Evolutionary conservation across 2,888 invertebrate species (phyloP), one percentile per base, ranked within the genome.

Genomic region (Drosophila bunnanda): DNA sequence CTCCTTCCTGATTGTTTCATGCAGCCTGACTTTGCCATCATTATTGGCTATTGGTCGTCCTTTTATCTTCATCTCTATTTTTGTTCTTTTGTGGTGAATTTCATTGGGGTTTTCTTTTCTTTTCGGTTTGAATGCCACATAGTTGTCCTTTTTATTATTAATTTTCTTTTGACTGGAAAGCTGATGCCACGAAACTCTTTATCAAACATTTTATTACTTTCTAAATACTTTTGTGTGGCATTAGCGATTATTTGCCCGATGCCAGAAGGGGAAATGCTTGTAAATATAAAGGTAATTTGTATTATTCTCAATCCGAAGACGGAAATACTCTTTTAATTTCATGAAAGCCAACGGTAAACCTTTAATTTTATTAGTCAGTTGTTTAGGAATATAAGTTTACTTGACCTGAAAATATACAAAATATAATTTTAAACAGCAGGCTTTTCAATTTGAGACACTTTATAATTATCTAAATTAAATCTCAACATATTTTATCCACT

Each of bases 191-290:
- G 28, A 43, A 71, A 70, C 83, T 87, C 83, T 78, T 81, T 81
- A 73, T 83, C 76, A 76, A 79, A 69, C 75, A 85, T 82, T 89
- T 89, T 90, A 89, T 89, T 89, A 80, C 89, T 89, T 89, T 88
- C 80, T 78, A 89, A 89, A 90, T 90, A 88, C 90, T 90, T 80
- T 77, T 69, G 53, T 34, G 46, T 79, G 72, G 50, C 64, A 54
- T 76, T 41, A 52, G 75, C 75, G 76, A 85, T 79, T 88, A 78
- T 83, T 81, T 75, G 60, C 46, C 60, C 71, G 75, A 83, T 83
- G 75, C 72, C 76, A 58, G 64, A 66, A 53, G 73, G 36, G 17
- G n/a, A 80, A 86, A 83, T 80, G 78, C 81, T 80, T 77, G 56
- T 28, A 36, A 30, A 22, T 10, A 17, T 17, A 66, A 55, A 71